Evolutionary conservation across 2,888 invertebrate species (phyloP).

Genomic region (Amiota communis): DNA sequence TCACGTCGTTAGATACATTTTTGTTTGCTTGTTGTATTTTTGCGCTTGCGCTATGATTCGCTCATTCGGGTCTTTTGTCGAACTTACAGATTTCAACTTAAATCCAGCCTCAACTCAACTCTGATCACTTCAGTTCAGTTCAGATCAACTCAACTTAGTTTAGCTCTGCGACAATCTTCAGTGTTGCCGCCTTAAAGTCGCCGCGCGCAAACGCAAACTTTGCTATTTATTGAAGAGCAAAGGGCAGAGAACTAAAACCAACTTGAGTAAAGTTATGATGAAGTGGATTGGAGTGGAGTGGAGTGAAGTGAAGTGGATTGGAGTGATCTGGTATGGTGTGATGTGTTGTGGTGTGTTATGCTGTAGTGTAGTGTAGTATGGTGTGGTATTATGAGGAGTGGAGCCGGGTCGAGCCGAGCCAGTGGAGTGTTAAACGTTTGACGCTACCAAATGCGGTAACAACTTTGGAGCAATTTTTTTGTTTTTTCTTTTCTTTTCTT

Average conservation of each 20-base stretch:
- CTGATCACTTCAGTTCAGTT: too few relatives aligned
- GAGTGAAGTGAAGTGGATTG: slow-evolving; percentile 56
- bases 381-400: slow-evolving; percentile 69
- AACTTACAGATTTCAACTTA: too few relatives aligned
- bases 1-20: slow-evolving; percentile 54
- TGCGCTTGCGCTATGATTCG: slow-evolving; percentile 24
- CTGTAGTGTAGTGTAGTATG: slow-evolving; percentile 52
- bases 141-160: too few relatives aligned
- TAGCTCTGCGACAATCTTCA: background rate
- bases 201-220: slow-evolving; percentile 24
- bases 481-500: background rate
- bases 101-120: too few relatives aligned
- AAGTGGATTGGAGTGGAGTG: slow-evolving; percentile 70
- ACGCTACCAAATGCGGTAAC: slow-evolving; percentile 2
- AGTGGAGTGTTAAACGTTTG: slow-evolving; percentile 49
- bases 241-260: background rate
- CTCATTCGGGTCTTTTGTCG: background rate
- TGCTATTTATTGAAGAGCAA: too few relatives aligned
- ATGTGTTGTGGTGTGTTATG: slow-evolving; percentile 65
- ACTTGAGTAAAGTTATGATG: slow-evolving; percentile 49
- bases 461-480: slow-evolving; percentile 23
- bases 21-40: background rate
- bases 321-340: slow-evolving; percentile 69
- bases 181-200: slow-evolving; percentile 44
- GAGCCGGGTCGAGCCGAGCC: slow-evolving; percentile 46